phyloP scores from a whole-genome alignment of 2,113 vertebrate species.

The Tapirus terrestris region DNA sequence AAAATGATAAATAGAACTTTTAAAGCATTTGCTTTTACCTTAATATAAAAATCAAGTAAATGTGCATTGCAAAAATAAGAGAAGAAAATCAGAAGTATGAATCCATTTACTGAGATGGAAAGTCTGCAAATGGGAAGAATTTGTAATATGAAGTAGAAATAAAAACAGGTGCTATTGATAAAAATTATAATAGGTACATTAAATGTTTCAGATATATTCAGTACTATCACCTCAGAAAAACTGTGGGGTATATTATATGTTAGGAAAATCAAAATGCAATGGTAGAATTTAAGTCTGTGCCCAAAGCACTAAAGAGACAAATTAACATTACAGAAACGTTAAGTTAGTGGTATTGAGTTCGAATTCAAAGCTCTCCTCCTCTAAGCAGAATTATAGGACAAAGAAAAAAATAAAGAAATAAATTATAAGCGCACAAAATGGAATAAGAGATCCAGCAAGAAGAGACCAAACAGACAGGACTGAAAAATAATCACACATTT shows the following conservation, averaged over 20 bases:
- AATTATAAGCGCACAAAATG: not conserved
- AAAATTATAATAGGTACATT: not conserved
- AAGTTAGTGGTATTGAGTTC: not conserved
- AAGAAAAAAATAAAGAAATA: not conserved
- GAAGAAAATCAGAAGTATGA: not conserved
- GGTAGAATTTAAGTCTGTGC: not conserved
- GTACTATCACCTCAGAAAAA: not conserved
- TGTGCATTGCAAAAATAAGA: not conserved
- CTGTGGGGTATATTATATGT: not conserved
- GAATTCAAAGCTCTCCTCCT: not conserved
- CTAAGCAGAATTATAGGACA: not conserved
- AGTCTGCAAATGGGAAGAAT: not conserved
- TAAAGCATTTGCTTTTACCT: not conserved
- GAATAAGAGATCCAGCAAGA: not conserved
- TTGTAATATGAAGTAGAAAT: not conserved
- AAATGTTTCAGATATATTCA: not conserved
- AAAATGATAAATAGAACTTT: not conserved
- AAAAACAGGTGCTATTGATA: not conserved
- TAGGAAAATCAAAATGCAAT: not conserved
- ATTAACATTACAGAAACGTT: not conserved
- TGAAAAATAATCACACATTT: not conserved
- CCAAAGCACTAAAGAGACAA: not conserved
- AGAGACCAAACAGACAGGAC: not conserved
- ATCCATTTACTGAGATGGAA: slow-evolving; percentile 1
- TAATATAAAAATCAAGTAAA: not conserved